Evolutionary conservation across 2,113 vertebrate genomes (phyloP).

Genomic region (Cranoglanis bouderius): DNA sequence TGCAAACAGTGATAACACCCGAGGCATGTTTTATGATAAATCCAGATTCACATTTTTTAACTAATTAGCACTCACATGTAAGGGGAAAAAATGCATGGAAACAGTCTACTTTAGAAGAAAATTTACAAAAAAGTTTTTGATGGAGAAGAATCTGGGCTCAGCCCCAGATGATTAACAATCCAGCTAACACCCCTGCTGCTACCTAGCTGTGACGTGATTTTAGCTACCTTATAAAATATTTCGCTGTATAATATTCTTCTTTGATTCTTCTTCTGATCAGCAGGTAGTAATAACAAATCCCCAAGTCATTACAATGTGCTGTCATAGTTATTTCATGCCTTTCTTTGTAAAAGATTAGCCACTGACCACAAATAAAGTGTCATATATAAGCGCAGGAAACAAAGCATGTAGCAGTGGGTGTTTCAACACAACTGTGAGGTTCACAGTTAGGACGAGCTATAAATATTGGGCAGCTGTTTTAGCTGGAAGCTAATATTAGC

Average conservation of each 20-base stretch:
- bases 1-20: no score
- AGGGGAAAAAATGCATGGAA: no score
- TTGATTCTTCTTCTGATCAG: background rate
- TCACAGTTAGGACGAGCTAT: background rate
- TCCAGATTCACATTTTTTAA: no score
- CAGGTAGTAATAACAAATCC: background rate
- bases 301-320: background rate
- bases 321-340: background rate
- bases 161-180: no score
- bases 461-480: background rate
- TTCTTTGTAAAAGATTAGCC: background rate
- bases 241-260: background rate
- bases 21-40: no score
- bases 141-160: no score
- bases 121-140: no score
- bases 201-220: background rate
- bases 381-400: conserved; percentile 10
- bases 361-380: background rate
- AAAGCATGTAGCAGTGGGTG: background rate
- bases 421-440: conserved; percentile 5
- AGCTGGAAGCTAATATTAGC: background rate
- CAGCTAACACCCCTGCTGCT: background rate
- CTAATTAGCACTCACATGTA: no score
- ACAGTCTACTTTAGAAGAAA: no score
- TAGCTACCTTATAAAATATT: background rate